A percentile compares a stretch with the other conserved stretches of the same genome.
These are phyloP conservation scores for Rhagoletis pomonella DNA, from an alignment of 1,140 invertebrate species.

Conservation along the genomic window DNA sequence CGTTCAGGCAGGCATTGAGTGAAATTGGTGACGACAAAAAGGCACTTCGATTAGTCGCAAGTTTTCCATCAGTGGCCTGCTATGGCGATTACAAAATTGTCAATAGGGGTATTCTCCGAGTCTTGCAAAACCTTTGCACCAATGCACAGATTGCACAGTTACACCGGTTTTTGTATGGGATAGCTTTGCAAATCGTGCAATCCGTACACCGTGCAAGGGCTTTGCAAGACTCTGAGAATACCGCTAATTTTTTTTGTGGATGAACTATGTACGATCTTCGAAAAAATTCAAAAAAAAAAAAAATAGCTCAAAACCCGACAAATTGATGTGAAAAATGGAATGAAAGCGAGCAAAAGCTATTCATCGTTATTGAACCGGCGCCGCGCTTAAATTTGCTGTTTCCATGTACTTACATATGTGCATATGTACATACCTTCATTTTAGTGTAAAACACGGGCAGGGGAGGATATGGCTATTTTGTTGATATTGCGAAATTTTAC, in stretches of 20 bases:
- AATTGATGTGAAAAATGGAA: neutral
- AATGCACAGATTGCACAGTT: too few species aligned
- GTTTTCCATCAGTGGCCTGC: neutral
- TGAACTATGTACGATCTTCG: too few species aligned
- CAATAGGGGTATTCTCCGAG: too few species aligned
- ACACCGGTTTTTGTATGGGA: too few species aligned
- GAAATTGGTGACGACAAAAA: constrained; percentile 34
- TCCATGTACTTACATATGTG: too few species aligned
- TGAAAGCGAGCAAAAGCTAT: neutral
- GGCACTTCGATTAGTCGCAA: constrained; percentile 37
- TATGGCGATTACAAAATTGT: neutral
- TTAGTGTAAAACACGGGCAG: neutral
- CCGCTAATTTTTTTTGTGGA: neutral
- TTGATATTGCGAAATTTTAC: neutral
- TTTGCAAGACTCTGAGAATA: too few species aligned
- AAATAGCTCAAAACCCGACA: neutral
- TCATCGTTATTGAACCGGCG: neutral
- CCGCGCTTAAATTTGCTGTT: neutral
- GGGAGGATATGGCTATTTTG: neutral
- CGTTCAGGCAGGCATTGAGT: constrained; percentile 24
- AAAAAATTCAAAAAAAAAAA: too few species aligned
- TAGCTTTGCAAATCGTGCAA: too few species aligned
- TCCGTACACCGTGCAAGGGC: too few species aligned
- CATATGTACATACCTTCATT: too few species aligned
- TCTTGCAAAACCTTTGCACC: too few species aligned